These are phyloP conservation scores for Cyrtorhinus lividipennis DNA, from an alignment of 1,140 invertebrate genomes.

Conservation along the genomic window DNA sequence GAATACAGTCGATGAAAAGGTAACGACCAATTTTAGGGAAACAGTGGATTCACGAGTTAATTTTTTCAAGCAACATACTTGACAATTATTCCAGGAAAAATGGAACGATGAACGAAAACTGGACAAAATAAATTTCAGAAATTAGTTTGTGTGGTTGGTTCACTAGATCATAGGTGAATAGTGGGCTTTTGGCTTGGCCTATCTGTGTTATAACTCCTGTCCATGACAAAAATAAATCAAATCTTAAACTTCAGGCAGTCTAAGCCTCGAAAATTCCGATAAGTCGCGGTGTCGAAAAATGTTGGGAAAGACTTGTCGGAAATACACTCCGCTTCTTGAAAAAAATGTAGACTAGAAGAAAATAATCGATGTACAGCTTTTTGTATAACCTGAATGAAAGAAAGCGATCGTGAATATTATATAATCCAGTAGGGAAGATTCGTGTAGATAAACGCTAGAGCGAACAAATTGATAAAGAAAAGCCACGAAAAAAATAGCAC, in stretches of 20 bases:
- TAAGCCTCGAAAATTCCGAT: not conserved
- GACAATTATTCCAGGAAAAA: no score
- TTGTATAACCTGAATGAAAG: not conserved
- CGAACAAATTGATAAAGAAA: not conserved
- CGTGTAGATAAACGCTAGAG: not conserved
- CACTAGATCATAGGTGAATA: not conserved
- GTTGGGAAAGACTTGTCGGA: not conserved
- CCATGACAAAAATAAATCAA: not conserved
- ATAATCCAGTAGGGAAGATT: not conserved
- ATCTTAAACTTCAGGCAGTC: not conserved
- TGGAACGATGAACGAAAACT: not conserved
- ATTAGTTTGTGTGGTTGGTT: slow-evolving; percentile 21
- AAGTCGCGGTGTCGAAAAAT: not conserved
- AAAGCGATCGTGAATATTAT: not conserved
- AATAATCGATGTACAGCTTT: slow-evolving; percentile 8
- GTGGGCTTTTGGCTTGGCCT: slow-evolving; percentile 20
- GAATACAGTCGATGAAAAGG: not conserved
- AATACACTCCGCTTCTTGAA: no score
- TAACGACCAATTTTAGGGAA: not conserved
- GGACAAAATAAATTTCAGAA: not conserved
- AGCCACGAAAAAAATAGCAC: not conserved
- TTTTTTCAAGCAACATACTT: no score
- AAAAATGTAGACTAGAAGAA: slow-evolving; percentile 1
- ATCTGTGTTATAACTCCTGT: not conserved
- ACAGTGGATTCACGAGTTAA: not conserved